Evolutionary conservation across 2,888 invertebrate species (phyloP).

Genomic region (Ectemnius continuus): DNA sequence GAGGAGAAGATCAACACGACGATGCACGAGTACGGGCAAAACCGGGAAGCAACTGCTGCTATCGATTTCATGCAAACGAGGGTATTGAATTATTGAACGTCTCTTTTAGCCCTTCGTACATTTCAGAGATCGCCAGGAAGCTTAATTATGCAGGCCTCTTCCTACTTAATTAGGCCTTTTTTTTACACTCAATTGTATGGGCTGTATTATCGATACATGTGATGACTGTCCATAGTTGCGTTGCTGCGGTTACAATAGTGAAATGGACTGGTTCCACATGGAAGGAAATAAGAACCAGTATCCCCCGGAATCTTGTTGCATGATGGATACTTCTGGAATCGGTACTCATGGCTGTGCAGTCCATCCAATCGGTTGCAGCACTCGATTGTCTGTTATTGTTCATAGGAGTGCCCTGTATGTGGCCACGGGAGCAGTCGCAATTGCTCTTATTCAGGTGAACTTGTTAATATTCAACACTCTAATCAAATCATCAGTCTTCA

Average conservation of each 20-base stretch:
- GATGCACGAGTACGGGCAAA: slow-evolving; percentile 77
- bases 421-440: slow-evolving; percentile 88
- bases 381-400: slow-evolving; percentile 82
- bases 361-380: slow-evolving; percentile 81
- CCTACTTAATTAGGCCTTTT: neutral
- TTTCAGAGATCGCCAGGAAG: no score
- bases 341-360: slow-evolving; percentile 29
- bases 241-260: slow-evolving; percentile 76
- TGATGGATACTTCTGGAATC: slow-evolving; percentile 70
- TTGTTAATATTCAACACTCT: no score
- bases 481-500: no score
- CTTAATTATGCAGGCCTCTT: neutral
- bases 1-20: slow-evolving; percentile 78
- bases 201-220: no score
- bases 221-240: slow-evolving; percentile 66
- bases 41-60: slow-evolving; percentile 76
- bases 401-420: slow-evolving; percentile 85
- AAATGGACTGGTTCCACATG: slow-evolving; percentile 80
- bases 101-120: no score
- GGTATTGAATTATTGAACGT: slow-evolving; percentile 73
- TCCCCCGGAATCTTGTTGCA: slow-evolving; percentile 83
- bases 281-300: slow-evolving; percentile 72
- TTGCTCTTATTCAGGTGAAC: slow-evolving; percentile 88
- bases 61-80: slow-evolving; percentile 82
- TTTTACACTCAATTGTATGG: no score